These are phyloP conservation scores for Australoheros facetus DNA, from an alignment of 2,797 vertebrate genomes.

Conservation along the genomic window DNA sequence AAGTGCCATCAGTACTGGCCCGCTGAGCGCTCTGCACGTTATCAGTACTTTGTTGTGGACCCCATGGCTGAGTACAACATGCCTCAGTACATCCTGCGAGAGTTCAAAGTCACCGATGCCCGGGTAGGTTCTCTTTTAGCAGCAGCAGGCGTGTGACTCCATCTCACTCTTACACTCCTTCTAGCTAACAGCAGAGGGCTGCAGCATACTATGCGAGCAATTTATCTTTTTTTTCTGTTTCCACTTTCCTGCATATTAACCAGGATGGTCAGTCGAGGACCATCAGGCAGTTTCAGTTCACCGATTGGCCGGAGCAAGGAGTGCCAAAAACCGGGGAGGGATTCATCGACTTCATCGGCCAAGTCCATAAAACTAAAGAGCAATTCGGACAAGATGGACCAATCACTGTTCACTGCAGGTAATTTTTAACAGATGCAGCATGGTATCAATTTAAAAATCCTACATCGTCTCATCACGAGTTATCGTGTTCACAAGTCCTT, in stretches of 20 bases:
- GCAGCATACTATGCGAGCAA: neutral
- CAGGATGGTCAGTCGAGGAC: slow-evolving; percentile 97
- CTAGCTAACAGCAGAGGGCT: neutral
- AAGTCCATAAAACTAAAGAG: slow-evolving; percentile 99
- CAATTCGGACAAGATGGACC: slow-evolving; percentile 98
- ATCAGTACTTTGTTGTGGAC: slow-evolving; percentile 98
- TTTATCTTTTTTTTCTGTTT: neutral
- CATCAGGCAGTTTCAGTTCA: slow-evolving; percentile 98
- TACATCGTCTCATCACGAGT: too few relatives aligned
- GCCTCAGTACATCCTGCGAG: slow-evolving; percentile 97
- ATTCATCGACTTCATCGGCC: slow-evolving; percentile 97
- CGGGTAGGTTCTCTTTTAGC: slow-evolving; percentile 82
- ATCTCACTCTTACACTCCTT: neutral
- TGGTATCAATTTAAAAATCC: too few relatives aligned
- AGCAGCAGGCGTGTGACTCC: neutral
- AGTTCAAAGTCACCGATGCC: slow-evolving; percentile 97
- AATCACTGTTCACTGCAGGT: slow-evolving; percentile 99
- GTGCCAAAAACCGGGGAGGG: slow-evolving; percentile 96
- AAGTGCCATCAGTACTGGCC: slow-evolving; percentile 99
- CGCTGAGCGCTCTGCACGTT: slow-evolving; percentile 93
- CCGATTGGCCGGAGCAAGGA: slow-evolving; percentile 98
- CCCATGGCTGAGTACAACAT: slow-evolving; percentile 99
- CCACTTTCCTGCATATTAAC: slow-evolving; percentile 7
- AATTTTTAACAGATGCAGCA: neutral
- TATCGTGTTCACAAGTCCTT: too few relatives aligned